These are phyloP conservation scores for Alloscopus bannaensis DNA, from an alignment of 2,888 invertebrate species.

Conservation along the genomic window DNA sequence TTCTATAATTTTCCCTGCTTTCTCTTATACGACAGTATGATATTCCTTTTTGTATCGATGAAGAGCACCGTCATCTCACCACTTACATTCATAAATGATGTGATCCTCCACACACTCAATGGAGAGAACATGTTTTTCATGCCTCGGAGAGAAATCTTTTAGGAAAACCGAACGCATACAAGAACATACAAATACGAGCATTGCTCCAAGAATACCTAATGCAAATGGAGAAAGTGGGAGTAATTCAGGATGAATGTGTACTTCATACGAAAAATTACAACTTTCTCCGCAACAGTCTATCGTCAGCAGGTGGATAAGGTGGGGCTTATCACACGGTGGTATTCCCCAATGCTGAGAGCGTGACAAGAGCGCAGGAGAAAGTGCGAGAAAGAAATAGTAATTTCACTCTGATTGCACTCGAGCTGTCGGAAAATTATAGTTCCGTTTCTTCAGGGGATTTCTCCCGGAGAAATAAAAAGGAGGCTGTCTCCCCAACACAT, in stretches of 20 bases:
- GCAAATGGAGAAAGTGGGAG: slow-evolving; percentile 30
- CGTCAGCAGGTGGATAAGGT: too few species aligned
- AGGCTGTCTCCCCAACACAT: slow-evolving; percentile 10
- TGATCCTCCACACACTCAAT: background rate
- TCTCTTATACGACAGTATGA: background rate
- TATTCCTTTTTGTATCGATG: slow-evolving; percentile 36
- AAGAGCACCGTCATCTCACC: slow-evolving; percentile 2
- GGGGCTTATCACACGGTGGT: too few species aligned
- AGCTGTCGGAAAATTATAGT: slow-evolving; percentile 64
- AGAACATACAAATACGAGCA: slow-evolving; percentile 39
- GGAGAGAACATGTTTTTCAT: slow-evolving; percentile 20
- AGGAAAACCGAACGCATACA: slow-evolving; percentile 37
- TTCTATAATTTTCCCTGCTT: slow-evolving; percentile 37
- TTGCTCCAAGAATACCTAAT: slow-evolving; percentile 51
- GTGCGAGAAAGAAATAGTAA: slow-evolving; percentile 57
- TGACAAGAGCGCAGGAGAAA: background rate
- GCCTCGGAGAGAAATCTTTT: slow-evolving; percentile 49
- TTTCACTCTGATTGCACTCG: slow-evolving; percentile 64
- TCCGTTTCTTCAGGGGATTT: slow-evolving; percentile 64
- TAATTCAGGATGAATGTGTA: background rate
- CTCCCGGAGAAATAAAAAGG: slow-evolving; percentile 56
- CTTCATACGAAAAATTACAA: slow-evolving; percentile 5
- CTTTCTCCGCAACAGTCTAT: too few species aligned
- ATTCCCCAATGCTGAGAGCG: too few species aligned
- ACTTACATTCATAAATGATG: slow-evolving; percentile 54